Evolutionary conservation across 2,113 vertebrate genomes (phyloP), one percentile per base, ranked within the genome.

Genomic region (Clarias magur): DNA sequence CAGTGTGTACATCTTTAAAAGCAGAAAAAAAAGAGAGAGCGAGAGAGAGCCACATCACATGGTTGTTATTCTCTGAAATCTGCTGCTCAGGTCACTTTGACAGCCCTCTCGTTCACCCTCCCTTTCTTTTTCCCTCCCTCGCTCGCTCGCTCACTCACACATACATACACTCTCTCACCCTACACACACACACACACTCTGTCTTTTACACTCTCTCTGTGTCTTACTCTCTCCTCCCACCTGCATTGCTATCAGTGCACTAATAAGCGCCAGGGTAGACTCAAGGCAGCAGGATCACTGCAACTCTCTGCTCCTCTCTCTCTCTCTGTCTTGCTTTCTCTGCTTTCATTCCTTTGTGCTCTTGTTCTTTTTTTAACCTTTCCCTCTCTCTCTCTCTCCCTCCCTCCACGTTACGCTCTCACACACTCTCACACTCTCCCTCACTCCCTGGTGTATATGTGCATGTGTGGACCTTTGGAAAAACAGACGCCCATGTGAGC

Each of bases 401-500:
- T 89, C 89, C 85, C 90, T 91, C 80, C 34, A 65, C 86, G 23
- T 83, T 85, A 62, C 85, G 85, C 88, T 72, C 90, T 89, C 82
- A 76, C 54, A 60, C 68, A 25, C 79, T 59, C 70, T 25, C 80
- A 0, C 72, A 27, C 83, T 80, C 79, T 85, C 72, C 19, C 83
- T 83, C 70, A 57, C 27, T 59, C 60, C 75, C 84, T 68, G 23
- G 85, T 84, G 84, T 84, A 70, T 85, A 87, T 87, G 91, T 92
- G 88, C 92, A 93, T 91, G 76, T 92, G 88, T 89, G 88, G 84
- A 87, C 76, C 83, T 86, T 92, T 93, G 92, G 94, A 92, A 94
- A 94, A 94, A 94, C 93, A 95, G 94, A 93, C 93, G 94, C 94
- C 95, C 94, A 95, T 95, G 95, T 95, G 94, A 95, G 94, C 94